Conservation (phyloP, 2,888 invertebrate species). For the Apodemia mormo region DNA sequence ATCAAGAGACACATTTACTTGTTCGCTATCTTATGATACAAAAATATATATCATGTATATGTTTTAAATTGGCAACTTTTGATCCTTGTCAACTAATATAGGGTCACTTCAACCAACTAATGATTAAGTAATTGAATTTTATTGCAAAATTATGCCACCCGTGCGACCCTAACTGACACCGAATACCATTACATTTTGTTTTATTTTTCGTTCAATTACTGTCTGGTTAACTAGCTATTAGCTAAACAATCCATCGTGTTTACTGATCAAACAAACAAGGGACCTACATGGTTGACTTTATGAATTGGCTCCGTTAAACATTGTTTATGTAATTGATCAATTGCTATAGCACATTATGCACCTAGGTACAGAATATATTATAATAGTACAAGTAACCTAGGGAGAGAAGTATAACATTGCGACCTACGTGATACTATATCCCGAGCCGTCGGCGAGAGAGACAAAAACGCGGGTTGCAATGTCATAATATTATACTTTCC, state of each 20-base stretch:
- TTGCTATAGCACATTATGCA: background rate
- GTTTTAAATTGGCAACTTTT: background rate
- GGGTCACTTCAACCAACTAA: background rate
- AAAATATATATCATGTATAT: too few relatives aligned
- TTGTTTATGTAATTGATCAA: background rate
- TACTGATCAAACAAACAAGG: constrained; percentile 32
- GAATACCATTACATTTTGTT: constrained; percentile 62
- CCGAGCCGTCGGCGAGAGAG: too few relatives aligned
- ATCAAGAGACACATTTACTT: too few relatives aligned
- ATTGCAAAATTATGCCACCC: constrained; percentile 79
- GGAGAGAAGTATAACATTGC: too few relatives aligned
- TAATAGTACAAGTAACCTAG: too few relatives aligned
- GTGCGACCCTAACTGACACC: constrained; percentile 56
- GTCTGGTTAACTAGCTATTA: constrained; percentile 48
- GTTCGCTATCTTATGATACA: too few relatives aligned
- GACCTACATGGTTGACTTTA: constrained; percentile 7
- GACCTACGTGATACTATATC: too few relatives aligned
- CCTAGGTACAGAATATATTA: too few relatives aligned
- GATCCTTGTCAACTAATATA: background rate
- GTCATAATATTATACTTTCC: too few relatives aligned
- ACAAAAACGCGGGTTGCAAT: too few relatives aligned
- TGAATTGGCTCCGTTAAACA: background rate
- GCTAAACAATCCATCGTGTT: constrained; percentile 46
- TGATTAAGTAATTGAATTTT: constrained; percentile 62
- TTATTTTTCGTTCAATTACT: constrained; percentile 72